These are phyloP conservation scores for Catocala fraxini DNA, from an alignment of 2,888 invertebrate genomes.

Conservation along the genomic window DNA sequence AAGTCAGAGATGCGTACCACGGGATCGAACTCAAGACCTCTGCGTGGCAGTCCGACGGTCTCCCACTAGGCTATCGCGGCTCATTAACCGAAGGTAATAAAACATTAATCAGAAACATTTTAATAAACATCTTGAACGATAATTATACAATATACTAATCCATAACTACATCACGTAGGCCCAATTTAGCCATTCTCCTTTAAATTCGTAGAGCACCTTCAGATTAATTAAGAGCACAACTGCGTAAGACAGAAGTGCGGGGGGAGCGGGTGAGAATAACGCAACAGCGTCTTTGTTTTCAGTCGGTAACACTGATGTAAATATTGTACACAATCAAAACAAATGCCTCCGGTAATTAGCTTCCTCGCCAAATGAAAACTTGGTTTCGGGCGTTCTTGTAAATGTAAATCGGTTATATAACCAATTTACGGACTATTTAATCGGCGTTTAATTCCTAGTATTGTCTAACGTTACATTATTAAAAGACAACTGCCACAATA, in stretches of 20 bases:
- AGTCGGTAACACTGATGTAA: slow-evolving; percentile 34
- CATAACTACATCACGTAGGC: slow-evolving; percentile 27
- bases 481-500: too few relatives aligned
- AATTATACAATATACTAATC: slow-evolving; percentile 14
- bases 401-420: slow-evolving; percentile 7
- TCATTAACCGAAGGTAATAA: too few relatives aligned
- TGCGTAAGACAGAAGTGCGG: slow-evolving; percentile 12
- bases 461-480: too few relatives aligned
- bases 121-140: neutral
- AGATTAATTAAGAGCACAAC: slow-evolving; percentile 48
- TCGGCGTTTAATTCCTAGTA: neutral
- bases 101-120: neutral
- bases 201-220: slow-evolving; percentile 28
- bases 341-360: slow-evolving; percentile 23
- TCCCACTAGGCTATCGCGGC: too few relatives aligned
- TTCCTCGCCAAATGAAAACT: slow-evolving; percentile 13
- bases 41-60: too few relatives aligned
- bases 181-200: slow-evolving; percentile 5
- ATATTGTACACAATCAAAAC: slow-evolving; percentile 37
- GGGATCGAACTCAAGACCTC: too few relatives aligned
- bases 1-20: too few relatives aligned
- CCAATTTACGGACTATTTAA: neutral
- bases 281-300: slow-evolving; percentile 28
- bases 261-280: slow-evolving; percentile 10
- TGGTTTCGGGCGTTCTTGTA: slow-evolving; percentile 6